Evolutionary conservation across 2,113 vertebrate species (phyloP).

Genomic region (Phasianus colchicus): DNA sequence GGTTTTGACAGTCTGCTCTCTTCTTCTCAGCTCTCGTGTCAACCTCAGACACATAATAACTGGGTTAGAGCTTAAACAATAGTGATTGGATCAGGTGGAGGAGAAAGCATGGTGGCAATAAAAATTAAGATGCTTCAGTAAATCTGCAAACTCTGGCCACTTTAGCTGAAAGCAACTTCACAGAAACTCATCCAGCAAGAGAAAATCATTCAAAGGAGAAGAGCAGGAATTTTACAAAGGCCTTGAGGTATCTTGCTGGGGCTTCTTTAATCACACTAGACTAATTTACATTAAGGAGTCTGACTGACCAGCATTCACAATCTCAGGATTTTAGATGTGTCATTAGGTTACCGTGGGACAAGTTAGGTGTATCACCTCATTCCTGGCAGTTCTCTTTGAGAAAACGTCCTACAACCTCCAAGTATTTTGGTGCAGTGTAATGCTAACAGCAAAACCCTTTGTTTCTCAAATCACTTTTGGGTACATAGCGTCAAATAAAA

Average conservation of each 20-base stretch:
- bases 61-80: constrained; percentile 70
- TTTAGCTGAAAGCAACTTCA: constrained; percentile 21
- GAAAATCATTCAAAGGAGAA: constrained; percentile 8
- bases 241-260: background rate
- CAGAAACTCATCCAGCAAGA: background rate
- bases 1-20: constrained; percentile 61
- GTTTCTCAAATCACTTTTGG: background rate
- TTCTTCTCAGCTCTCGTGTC: constrained; percentile 61
- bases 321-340: background rate
- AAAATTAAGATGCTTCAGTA: constrained; percentile 70
- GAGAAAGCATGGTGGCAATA: constrained; percentile 53
- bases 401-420: background rate
- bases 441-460: background rate
- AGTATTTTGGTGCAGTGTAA: background rate
- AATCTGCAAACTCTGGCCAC: constrained; percentile 17
- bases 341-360: background rate
- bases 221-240: background rate
- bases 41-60: constrained; percentile 54
- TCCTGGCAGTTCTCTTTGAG: background rate
- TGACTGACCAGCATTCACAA: background rate
- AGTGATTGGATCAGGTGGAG: constrained; percentile 61
- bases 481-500: background rate
- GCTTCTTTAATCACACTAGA: background rate
- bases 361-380: background rate
- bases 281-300: background rate